A percentile compares a stretch with the other conserved stretches of the same genome.
phyloP scores from a whole-genome alignment of 2,888 invertebrate genomes.

The Chesias legatella region DNA sequence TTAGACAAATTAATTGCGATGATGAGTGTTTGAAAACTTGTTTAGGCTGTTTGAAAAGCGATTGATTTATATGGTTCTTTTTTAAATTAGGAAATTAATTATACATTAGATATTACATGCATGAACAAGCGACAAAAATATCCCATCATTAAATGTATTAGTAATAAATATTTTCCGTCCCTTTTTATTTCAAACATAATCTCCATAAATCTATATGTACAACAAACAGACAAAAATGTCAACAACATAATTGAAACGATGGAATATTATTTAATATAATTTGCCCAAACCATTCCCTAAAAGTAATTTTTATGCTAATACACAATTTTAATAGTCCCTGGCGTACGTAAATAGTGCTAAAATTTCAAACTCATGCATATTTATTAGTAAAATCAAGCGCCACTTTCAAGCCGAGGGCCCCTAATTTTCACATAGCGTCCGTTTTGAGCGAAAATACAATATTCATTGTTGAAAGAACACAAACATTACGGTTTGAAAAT shows the following conservation, averaged over 20 bases:
- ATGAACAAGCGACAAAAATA: no score
- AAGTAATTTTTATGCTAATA: constrained; percentile 14
- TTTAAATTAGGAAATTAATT: no score
- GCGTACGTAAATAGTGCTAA: constrained; percentile 37
- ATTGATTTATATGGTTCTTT: no score
- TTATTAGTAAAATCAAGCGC: constrained; percentile 42
- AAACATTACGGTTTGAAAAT: constrained; percentile 23
- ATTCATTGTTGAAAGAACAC: constrained; percentile 27
- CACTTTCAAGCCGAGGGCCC: constrained; percentile 30
- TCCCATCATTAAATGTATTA: no score
- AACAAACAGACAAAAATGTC: no score
- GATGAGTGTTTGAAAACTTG: neutral
- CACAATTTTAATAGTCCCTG: constrained; percentile 26
- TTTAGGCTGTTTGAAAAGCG: no score
- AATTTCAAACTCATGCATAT: constrained; percentile 41
- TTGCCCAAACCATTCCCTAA: neutral
- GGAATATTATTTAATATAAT: no score
- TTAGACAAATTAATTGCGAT: constrained; percentile 20
- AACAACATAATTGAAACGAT: no score
- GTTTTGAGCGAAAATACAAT: constrained; percentile 26
- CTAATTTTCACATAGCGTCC: constrained; percentile 32
- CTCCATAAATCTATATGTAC: no score
- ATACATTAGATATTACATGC: no score
- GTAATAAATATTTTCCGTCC: no score
- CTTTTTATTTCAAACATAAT: no score